These are phyloP conservation scores for Patella pellucida DNA, from an alignment of 2,888 invertebrate genomes.

Conservation along the genomic window DNA sequence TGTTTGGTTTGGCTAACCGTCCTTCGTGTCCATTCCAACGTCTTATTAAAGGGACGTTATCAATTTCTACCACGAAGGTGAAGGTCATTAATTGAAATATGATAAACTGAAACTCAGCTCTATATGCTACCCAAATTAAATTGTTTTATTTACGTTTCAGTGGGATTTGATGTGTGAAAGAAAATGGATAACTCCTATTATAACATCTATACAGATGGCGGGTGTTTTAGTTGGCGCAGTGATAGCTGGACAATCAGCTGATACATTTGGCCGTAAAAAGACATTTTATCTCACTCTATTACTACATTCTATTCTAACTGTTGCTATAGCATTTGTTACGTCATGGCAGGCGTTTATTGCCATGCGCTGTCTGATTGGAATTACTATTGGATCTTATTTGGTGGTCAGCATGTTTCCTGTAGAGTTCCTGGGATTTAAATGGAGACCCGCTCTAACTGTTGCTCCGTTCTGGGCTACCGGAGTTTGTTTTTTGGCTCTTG, in stretches of 20 bases:
- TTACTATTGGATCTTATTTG: conserved; percentile 26
- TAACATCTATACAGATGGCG: conserved; percentile 47
- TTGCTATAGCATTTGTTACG: conserved; percentile 39
- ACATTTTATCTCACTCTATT: conserved; percentile 36
- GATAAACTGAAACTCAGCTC: too few species aligned
- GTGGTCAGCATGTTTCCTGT: conserved; percentile 30
- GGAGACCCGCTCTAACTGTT: conserved; percentile 30
- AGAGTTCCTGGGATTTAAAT: conserved; percentile 44
- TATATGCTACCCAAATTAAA: too few species aligned
- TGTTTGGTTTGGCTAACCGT: too few species aligned
- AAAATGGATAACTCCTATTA: conserved; percentile 40
- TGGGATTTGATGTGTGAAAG: conserved; percentile 44
- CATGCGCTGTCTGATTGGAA: conserved; percentile 43
- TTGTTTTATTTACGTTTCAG: conserved; percentile 23
- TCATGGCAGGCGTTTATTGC: conserved; percentile 50
- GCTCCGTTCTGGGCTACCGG: conserved; percentile 43
- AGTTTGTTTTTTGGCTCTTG: conserved; percentile 36
- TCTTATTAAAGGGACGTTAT: too few species aligned
- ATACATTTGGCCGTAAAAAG: conserved; percentile 44
- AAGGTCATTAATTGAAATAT: too few species aligned
- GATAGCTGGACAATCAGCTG: conserved; percentile 40
- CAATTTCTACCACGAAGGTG: too few species aligned
- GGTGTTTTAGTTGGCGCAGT: conserved; percentile 45
- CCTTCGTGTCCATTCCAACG: too few species aligned
- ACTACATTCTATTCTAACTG: conserved; percentile 30